Base-by-base conservation (phyloP, 2,797 vertebrate genomes). In the Acrocephalus scirpaceus region DNA sequence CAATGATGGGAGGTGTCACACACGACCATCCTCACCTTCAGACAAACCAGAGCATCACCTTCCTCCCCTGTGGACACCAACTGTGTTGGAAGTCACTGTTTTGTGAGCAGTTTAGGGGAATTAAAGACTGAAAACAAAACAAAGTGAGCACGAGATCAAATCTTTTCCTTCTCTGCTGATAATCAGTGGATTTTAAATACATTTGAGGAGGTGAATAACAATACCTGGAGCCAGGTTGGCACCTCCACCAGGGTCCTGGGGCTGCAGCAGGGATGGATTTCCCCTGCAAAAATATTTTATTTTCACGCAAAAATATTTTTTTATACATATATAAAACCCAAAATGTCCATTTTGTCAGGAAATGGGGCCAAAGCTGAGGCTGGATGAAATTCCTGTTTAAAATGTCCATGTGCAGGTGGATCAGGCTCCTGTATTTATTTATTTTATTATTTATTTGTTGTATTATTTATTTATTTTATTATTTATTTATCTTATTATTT, bases 91-190 rank as follows among this genome's bases (percentile, higher is more conserved):
- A 91, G 51, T 79, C 80, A 32, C 93, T 79, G 12, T 48, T 73
- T 76, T 53, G 65, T 62, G 58, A 73, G 83, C 89, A 91, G 10
- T 86, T 94, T 8, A 36, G 78, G 67, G 48, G 75, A 77, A 93
- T 95, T 95, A 88, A 95, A 91, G 58, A n/a, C 77, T 74, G 88
- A 75, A 73, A 88, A 57, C 78, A 69, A 69, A 89, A 32, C 3
- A 34, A 87, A 79, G 73, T 74, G 70, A 91, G 88, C 89, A 65
- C 79, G 26, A 48, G 75, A 84, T 89, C 51, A 58, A 58, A 16
- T 78, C 48, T 91, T 78, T 44, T 53, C 9, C 58, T 77, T 1
- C 69, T 87, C 87, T 90, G 85, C 69, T 86, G 88, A 66, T 50
- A 65, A 45, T 54, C 48, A 0, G 58, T 34, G 66, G 57, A 40